A percentile compares a stretch with the other conserved stretches of the same genome.
Evolutionary conservation across 2,888 invertebrate genomes (phyloP).

Genomic region (Sisyra nigra): DNA sequence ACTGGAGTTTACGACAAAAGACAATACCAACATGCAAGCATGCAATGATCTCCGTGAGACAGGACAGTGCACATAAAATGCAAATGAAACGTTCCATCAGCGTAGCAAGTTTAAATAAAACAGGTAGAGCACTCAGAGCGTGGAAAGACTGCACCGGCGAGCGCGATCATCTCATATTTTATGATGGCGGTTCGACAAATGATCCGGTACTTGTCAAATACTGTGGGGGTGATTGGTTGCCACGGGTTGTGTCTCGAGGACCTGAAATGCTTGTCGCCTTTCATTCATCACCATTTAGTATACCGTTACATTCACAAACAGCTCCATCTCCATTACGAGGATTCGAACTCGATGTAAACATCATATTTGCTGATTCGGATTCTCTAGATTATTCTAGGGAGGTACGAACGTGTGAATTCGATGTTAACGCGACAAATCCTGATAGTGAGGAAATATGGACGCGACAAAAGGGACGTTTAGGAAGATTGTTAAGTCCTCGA

Average conservation of each 20-base stretch:
- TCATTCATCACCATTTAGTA: conserved; percentile 69
- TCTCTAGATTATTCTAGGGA: conserved; percentile 66
- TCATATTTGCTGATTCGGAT: conserved; percentile 76
- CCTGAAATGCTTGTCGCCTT: conserved; percentile 79
- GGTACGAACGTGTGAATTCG: conserved; percentile 50
- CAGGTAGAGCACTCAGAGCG: conserved; percentile 52
- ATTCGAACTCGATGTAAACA: conserved; percentile 75
- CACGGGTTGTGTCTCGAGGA: conserved; percentile 58
- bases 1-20: conserved; percentile 73
- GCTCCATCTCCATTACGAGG: conserved; percentile 56
- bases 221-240: conserved; percentile 77
- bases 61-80: conserved; percentile 58
- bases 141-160: conserved; percentile 74
- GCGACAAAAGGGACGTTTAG: conserved; percentile 44
- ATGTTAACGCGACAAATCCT: conserved; percentile 56
- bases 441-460: conserved; percentile 38
- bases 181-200: conserved; percentile 68
- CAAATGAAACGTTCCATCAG: conserved; percentile 48
- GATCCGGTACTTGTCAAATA: conserved; percentile 73
- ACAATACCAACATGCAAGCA: conserved; percentile 78
- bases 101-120: conserved; percentile 54
- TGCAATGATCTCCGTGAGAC: conserved; percentile 76
- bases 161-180: conserved; percentile 70
- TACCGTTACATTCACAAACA: conserved; percentile 47
- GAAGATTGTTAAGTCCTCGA: conserved; percentile 58